A percentile compares a stretch with the other conserved stretches of the same genome.
Conservation (phyloP, 2,797 vertebrate genomes). For the Anguilla megastoma region DNA sequence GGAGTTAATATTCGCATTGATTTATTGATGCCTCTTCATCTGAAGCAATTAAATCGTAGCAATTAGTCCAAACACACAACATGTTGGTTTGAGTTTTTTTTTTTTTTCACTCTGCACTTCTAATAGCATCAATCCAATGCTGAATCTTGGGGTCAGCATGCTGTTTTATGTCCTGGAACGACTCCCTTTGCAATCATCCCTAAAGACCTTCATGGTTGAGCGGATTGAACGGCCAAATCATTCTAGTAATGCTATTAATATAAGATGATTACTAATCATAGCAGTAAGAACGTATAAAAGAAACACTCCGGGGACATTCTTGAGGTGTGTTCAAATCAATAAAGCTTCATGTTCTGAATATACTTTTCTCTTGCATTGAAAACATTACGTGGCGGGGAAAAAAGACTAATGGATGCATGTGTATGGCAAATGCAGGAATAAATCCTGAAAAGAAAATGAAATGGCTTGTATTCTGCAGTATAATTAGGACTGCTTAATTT, state of each 20-base stretch:
- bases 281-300: neutral
- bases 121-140: constrained; percentile 43
- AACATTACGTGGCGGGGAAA: neutral
- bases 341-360: neutral
- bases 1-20: constrained; percentile 75
- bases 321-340: neutral
- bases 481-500: constrained; percentile 10
- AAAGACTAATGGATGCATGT: neutral
- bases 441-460: neutral
- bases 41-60: constrained; percentile 70
- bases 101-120: constrained; percentile 28
- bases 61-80: constrained; percentile 67
- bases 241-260: neutral
- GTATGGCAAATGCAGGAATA: neutral
- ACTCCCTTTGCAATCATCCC: constrained; percentile 13
- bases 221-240: neutral
- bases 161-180: constrained; percentile 15
- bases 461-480: constrained; percentile 9
- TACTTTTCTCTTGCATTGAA: constrained; percentile 1
- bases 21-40: constrained; percentile 70
- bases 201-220: neutral
- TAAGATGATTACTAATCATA: neutral
- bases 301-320: neutral
- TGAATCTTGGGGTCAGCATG: constrained; percentile 39
- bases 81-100: constrained; percentile 47